Base-by-base conservation (phyloP, 2,888 invertebrate genomes). In the Diploptera punctata region DNA sequence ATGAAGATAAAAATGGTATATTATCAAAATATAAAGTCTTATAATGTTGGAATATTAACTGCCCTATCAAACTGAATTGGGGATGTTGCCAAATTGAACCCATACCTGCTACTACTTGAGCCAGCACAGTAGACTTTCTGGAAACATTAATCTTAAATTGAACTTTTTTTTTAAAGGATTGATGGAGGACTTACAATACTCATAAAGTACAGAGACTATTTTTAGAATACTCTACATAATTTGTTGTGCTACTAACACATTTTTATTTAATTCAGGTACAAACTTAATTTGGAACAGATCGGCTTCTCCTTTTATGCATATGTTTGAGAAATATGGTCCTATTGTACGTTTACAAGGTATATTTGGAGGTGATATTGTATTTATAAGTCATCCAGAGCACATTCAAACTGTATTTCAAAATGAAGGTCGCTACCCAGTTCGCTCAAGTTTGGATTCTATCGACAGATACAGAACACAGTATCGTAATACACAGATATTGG, bases 281-380 rank as follows among this genome's bases (percentile, higher is more conserved):
- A 72, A 83, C 70, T 77, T 86, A 38, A 80, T 80, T 33, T 86
- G 85, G 85, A 83, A 84, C 62, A 82, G 82, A 24, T 84, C 84
- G 72, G 75, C 82, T 9, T 80, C 80, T 9, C 81, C 86, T 1
- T 81, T 85, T 68, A 82, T 81, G 31, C 84, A 83, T 75, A 77
- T 87, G 5, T 83, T 86, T 75, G 81, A 86, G 67, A 82, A 83
- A 75, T 90, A 91, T 75, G 91, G 91, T 0, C 89, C 90, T 0
- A 86, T 91, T 1, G 90, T 90, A 9, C 86, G 90, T 67, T 84
- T 90, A 67, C 86, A 89, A 24, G 90, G 89, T 29, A 89, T 90
- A 0, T 83, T 91, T 54, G 88, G 89, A 0, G 86, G 86, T 1
- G 88, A 90, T 76, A 87, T 91, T 21, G 88, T 91, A 2, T 83